These are phyloP conservation scores for Festucalex cinctus DNA, from an alignment of 2,113 vertebrate species.

Conservation along the genomic window DNA sequence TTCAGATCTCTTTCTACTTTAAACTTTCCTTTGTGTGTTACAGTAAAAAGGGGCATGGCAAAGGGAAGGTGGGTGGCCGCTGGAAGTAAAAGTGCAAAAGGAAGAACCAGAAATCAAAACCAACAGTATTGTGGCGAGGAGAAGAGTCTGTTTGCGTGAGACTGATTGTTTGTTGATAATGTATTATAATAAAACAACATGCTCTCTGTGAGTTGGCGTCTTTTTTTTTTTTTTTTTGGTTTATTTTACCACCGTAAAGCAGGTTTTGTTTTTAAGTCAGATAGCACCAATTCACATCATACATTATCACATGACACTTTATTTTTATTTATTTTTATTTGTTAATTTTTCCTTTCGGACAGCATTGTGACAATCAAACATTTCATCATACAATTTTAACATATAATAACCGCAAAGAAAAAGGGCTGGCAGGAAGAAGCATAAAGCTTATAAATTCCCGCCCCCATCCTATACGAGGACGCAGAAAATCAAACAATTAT, in stretches of 20 bases:
- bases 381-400: too few species aligned
- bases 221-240: neutral
- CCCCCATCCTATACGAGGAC: too few species aligned
- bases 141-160: conserved; percentile 4
- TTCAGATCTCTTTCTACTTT: neutral
- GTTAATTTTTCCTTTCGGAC: too few species aligned
- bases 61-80: conserved; percentile 76
- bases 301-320: too few species aligned
- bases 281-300: neutral
- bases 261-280: neutral
- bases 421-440: too few species aligned
- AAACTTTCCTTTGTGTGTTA: neutral
- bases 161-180: conserved; percentile 9
- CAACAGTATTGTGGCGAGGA: neutral
- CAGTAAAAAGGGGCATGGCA: conserved; percentile 75
- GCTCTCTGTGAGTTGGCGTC: neutral
- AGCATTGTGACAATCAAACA: too few species aligned
- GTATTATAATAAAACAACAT: conserved; percentile 39
- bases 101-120: neutral
- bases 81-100: conserved; percentile 65
- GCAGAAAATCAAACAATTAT: too few species aligned
- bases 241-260: neutral
- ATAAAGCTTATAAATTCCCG: too few species aligned
- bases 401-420: too few species aligned
- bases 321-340: too few species aligned